These are phyloP conservation scores for Drosophila parabipectinata DNA, from an alignment of 1,140 invertebrate species.

Conservation along the genomic window DNA sequence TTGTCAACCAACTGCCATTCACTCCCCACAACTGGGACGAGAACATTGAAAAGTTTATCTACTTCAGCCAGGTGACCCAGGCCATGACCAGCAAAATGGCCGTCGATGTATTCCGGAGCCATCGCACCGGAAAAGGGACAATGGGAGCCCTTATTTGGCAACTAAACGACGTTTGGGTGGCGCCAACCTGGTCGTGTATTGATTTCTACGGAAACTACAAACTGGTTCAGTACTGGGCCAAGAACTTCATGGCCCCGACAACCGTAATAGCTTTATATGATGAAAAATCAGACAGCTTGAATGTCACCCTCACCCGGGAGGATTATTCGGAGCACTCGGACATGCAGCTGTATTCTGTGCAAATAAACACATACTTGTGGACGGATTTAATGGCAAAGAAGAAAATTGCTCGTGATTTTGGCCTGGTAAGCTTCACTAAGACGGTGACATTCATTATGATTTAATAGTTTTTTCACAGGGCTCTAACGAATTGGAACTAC, in stretches of 20 bases:
- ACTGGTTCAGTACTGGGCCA: constrained; percentile 94
- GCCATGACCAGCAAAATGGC: constrained; percentile 93
- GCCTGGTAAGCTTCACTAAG: constrained; percentile 39
- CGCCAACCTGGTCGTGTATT: constrained; percentile 97
- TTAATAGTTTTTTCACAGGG: constrained; percentile 11
- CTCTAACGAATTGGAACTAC: constrained; percentile 37
- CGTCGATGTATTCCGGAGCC: constrained; percentile 94
- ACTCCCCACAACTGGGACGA: constrained; percentile 84
- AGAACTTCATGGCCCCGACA: constrained; percentile 91
- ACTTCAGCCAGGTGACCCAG: constrained; percentile 93
- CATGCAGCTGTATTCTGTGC: constrained; percentile 42
- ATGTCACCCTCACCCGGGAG: constrained; percentile 62
- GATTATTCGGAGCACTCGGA: constrained; percentile 30
- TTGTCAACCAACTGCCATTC: constrained; percentile 86
- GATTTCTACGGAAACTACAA: constrained; percentile 85
- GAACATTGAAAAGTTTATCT: constrained; percentile 87
- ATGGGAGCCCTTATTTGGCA: constrained; percentile 99
- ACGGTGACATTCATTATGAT: background rate
- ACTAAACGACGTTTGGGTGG: constrained; percentile 99
- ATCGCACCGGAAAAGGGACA: constrained; percentile 89
- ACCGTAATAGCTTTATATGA: constrained; percentile 63
- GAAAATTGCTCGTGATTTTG: constrained; percentile 33
- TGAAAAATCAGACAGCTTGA: constrained; percentile 42
- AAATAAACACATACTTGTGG: constrained; percentile 68
- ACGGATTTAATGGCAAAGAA: constrained; percentile 56